phyloP scores from a whole-genome alignment of 2,888 invertebrate species.

The Germaria angustata region DNA sequence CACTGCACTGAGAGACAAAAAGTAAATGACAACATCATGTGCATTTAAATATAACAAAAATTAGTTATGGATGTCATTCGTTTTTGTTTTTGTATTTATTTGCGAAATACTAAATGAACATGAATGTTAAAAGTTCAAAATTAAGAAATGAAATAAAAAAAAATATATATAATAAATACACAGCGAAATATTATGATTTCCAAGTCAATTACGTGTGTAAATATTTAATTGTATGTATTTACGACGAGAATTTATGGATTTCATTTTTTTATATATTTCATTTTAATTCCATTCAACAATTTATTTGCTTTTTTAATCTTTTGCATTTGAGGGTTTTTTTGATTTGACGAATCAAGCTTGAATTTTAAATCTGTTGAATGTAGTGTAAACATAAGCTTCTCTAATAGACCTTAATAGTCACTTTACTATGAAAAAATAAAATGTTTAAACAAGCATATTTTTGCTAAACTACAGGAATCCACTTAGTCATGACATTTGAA shows the following conservation, averaged over 20 bases:
- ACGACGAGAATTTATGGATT: not conserved
- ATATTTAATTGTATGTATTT: conserved; percentile 41
- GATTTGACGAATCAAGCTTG: not conserved
- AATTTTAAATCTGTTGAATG: not conserved
- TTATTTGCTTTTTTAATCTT: not conserved
- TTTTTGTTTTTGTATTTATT: conserved; percentile 21
- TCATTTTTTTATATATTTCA: not conserved
- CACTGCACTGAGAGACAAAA: conserved; percentile 32
- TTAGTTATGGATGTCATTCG: conserved; percentile 42
- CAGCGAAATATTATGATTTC: conserved; percentile 18
- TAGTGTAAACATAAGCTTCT: not conserved
- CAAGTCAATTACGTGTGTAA: conserved; percentile 53
- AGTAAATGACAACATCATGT: not conserved
- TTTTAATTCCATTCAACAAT: not conserved
- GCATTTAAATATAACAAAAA: conserved; percentile 35
- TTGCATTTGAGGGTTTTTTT: not conserved
- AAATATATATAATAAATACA: not conserved
- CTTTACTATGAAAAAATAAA: not conserved
- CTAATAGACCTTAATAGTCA: not conserved
- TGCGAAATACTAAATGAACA: conserved; percentile 14
- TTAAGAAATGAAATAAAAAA: conserved; percentile 1
- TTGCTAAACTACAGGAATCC: too few relatives aligned
- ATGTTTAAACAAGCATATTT: too few relatives aligned
- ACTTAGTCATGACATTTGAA: too few relatives aligned
- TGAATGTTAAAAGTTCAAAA: conserved; percentile 41